phyloP scores from a whole-genome alignment of 1,140 invertebrate species.

The Oryctes rhinoceros region DNA sequence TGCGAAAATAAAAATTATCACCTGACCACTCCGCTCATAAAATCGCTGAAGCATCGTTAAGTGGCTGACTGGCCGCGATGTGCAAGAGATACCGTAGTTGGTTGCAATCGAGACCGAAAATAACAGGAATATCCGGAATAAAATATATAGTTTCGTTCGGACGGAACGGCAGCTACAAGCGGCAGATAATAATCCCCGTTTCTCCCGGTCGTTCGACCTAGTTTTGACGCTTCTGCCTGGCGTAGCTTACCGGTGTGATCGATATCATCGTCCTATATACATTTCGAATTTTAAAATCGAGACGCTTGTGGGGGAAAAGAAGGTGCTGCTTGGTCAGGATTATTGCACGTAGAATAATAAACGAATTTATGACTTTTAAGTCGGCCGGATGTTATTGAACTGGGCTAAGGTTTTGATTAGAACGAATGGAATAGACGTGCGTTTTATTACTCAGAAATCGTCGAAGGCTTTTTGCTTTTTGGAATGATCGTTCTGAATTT shows the following conservation, averaged over 20 bases:
- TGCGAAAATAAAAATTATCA: conserved; percentile 1
- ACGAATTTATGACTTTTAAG: too few species aligned
- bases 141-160: conserved; percentile 41
- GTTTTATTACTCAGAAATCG: too few species aligned
- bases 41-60: not conserved
- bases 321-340: too few species aligned
- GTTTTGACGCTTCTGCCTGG: not conserved
- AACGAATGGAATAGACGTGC: too few species aligned
- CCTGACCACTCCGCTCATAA: not conserved
- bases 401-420: too few species aligned
- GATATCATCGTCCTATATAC: not conserved
- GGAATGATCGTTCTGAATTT: too few species aligned
- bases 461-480: too few species aligned
- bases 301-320: too few species aligned
- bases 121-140: conserved; percentile 40
- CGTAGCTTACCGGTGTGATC: not conserved
- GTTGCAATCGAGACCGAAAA: conserved; percentile 12
- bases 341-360: too few species aligned
- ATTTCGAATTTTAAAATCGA: not conserved
- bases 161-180: not conserved
- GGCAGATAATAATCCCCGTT: conserved; percentile 35
- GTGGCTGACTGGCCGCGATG: not conserved
- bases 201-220: conserved; percentile 22
- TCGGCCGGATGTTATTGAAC: too few species aligned
- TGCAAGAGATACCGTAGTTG: not conserved